Evolutionary conservation across 2,797 vertebrate species (phyloP).

Genomic region (Brachymystax lenok): DNA sequence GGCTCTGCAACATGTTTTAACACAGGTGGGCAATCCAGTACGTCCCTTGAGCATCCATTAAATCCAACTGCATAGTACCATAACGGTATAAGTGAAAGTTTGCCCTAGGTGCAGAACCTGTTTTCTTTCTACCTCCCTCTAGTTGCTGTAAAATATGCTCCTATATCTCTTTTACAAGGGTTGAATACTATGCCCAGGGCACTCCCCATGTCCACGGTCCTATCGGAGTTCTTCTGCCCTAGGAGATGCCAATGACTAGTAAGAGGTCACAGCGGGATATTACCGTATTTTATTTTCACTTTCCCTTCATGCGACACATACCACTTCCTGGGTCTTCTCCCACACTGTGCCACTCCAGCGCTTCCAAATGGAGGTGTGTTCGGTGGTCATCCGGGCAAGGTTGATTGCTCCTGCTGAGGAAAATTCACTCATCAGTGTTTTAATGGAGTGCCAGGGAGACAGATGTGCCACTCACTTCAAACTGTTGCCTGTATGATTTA

Average conservation of each 20-base stretch:
- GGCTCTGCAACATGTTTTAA: too few species aligned
- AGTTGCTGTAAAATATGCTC: too few species aligned
- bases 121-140: too few species aligned
- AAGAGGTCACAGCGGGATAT: not conserved
- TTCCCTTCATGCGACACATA: constrained; percentile 6
- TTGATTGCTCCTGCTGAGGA: constrained; percentile 22
- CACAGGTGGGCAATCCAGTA: too few species aligned
- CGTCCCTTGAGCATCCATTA: too few species aligned
- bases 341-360: not conserved
- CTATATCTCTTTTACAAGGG: too few species aligned
- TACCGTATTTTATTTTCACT: not conserved
- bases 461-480: constrained; percentile 21
- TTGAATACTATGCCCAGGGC: too few species aligned
- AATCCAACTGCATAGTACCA: too few species aligned
- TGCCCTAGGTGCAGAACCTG: too few species aligned
- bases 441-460: constrained; percentile 29
- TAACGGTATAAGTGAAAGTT: too few species aligned
- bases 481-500: constrained; percentile 18
- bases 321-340: not conserved
- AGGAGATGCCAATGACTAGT: not conserved
- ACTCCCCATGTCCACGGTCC: too few species aligned
- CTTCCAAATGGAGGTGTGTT: constrained; percentile 11
- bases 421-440: constrained; percentile 30
- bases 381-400: not conserved
- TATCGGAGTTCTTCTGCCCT: not conserved